These are phyloP conservation scores for Microctonus hyperodae DNA, from an alignment of 2,888 invertebrate species.

Conservation along the genomic window DNA sequence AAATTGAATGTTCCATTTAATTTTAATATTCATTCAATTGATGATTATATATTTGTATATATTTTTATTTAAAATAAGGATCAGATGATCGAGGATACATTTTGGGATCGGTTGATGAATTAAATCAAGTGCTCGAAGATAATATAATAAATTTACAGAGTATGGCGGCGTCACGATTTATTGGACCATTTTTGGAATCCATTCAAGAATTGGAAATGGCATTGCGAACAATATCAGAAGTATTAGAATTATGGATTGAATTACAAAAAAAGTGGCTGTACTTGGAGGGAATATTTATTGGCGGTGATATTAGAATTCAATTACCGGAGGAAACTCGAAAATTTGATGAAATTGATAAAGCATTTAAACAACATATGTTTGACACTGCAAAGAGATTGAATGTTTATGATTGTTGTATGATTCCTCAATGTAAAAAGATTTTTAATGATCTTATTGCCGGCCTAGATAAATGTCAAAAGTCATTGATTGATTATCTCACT, in stretches of 20 bases:
- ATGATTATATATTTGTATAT: slow-evolving; percentile 55
- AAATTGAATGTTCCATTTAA: background rate
- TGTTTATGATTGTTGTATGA: slow-evolving; percentile 81
- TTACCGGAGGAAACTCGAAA: slow-evolving; percentile 89
- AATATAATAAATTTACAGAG: slow-evolving; percentile 90
- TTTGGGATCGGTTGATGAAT: slow-evolving; percentile 84
- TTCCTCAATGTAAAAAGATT: slow-evolving; percentile 76
- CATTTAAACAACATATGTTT: slow-evolving; percentile 84
- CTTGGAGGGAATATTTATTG: slow-evolving; percentile 90
- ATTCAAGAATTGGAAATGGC: slow-evolving; percentile 89
- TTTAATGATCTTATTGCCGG: slow-evolving; percentile 76
- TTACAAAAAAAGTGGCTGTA: slow-evolving; percentile 92
- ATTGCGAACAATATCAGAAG: slow-evolving; percentile 81
- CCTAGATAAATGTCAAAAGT: slow-evolving; percentile 90
- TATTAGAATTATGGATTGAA: slow-evolving; percentile 86
- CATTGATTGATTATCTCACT: slow-evolving; percentile 88
- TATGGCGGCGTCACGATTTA: slow-evolving; percentile 89
- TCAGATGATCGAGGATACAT: slow-evolving; percentile 82
- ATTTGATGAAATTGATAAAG: slow-evolving; percentile 87
- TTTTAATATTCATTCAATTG: background rate
- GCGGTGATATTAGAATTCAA: slow-evolving; percentile 86
- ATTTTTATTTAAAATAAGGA: slow-evolving; percentile 50
- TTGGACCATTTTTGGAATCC: slow-evolving; percentile 83
- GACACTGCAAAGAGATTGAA: slow-evolving; percentile 82
- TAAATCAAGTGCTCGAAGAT: slow-evolving; percentile 82